Base-by-base conservation (phyloP, 2,888 invertebrate genomes). In the Standfussiana lucernea region DNA sequence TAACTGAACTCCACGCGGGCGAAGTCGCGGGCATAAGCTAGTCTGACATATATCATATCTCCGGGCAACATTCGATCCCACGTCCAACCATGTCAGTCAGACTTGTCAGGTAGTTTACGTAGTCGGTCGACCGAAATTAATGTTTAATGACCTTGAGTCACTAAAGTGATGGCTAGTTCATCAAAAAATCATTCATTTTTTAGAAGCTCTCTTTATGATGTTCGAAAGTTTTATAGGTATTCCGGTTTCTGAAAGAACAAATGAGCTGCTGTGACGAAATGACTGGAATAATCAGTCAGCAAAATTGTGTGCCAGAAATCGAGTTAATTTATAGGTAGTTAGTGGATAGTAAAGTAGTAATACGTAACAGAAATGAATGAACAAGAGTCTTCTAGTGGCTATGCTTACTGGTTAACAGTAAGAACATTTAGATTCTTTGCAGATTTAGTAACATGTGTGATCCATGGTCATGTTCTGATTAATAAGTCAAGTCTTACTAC, bases 121-220 rank as follows among this genome's bases (percentile, higher is more conserved):
- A 24, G 35, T 68, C n/a, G n/a, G 37, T 37, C 68, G 18, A 50
- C 35, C 68, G 28, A 21, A 35, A 69, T 40, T 69, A 53, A 69
- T 28, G 28, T 28, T 69, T 21, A 40, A 40, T 21, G 28, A 28
- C 10, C 53, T 53, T 53, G 28, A 69, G 28, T 40, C 47, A 21
- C n/a, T 70, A 32, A 69, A 74, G 18, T 32, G 45, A 47, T 53
- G 28, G 32, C 21, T 21, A n/a, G 13, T 32, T 40, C 40, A 71
- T 71, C n/a, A 70, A 13, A 53, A 40, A 7, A 28, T 37, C 56
- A 28, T 45, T 42, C 2, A 18, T 56, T 73, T 32, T 73, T 74
- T 37, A 10, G 11, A 24, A 59, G 21, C n/a, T 5, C 8, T 8
- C 53, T 50, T 71, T 8, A 10, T 1, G 10, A 45, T 32, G 24